phyloP scores from a whole-genome alignment of 2,113 vertebrate genomes.

The Oxygymnocypris stewartii region DNA sequence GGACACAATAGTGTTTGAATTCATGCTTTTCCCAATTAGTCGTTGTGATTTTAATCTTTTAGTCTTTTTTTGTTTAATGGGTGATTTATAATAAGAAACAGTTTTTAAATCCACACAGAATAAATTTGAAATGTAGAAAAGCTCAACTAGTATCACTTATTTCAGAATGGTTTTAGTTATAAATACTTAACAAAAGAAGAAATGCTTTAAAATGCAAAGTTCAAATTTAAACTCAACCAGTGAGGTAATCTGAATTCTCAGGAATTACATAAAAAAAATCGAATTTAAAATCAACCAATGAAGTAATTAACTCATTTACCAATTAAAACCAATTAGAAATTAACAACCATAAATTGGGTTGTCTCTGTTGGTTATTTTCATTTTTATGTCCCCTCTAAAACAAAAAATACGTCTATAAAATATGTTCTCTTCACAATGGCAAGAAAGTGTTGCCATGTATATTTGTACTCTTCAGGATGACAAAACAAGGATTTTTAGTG shows the following conservation, averaged over 20 bases:
- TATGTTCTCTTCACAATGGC: not conserved
- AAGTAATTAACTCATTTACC: not conserved
- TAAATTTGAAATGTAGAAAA: not conserved
- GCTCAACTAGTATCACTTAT: not conserved
- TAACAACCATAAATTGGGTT: not conserved
- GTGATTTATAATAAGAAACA: not conserved
- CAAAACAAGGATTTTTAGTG: not conserved
- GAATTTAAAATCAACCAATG: too few species aligned
- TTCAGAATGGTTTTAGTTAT: not conserved
- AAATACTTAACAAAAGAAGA: not conserved
- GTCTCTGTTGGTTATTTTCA: not conserved
- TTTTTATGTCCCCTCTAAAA: not conserved
- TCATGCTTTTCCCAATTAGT: not conserved
- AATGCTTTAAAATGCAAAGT: not conserved
- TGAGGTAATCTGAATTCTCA: too few species aligned
- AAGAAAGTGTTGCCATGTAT: not conserved
- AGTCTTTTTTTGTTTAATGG: too few species aligned
- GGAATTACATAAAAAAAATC: too few species aligned
- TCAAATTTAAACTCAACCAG: not conserved
- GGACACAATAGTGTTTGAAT: not conserved
- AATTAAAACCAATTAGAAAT: not conserved
- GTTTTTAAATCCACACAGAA: not conserved
- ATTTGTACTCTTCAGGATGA: not conserved
- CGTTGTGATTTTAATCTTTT: too few species aligned
- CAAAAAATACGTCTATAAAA: not conserved